A percentile compares a stretch with the other conserved stretches of the same genome.
Conservation (phyloP, 2,888 invertebrate species). For the Girardia tigrina region DNA sequence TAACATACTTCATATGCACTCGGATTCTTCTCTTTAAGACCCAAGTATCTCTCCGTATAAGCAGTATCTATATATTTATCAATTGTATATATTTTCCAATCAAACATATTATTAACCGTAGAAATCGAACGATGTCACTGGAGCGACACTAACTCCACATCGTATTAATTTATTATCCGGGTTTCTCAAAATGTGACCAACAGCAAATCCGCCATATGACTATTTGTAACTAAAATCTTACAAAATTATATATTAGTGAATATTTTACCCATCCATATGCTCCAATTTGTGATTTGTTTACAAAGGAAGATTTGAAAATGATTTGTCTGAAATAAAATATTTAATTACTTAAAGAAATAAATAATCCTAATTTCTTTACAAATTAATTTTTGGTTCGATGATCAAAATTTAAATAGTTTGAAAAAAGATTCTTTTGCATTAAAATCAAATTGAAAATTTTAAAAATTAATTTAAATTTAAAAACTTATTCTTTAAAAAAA, state of each 20-base stretch:
- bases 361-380: too few relatives aligned
- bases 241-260: not conserved
- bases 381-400: too few relatives aligned
- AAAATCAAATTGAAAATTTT: too few relatives aligned
- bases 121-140: conserved; percentile 36
- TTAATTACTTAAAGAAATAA: too few relatives aligned
- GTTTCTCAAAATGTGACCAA: conserved; percentile 32
- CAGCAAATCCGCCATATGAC: conserved; percentile 37
- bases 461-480: too few relatives aligned
- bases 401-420: too few relatives aligned
- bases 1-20: not conserved
- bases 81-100: not conserved
- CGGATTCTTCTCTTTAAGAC: not conserved
- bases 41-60: not conserved
- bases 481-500: too few relatives aligned
- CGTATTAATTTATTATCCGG: conserved; percentile 29
- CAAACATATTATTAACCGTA: conserved; percentile 35
- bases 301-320: not conserved
- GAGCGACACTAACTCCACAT: conserved; percentile 37
- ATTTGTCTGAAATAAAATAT: not conserved
- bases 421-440: too few relatives aligned
- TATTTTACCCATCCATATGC: not conserved
- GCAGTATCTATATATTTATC: not conserved
- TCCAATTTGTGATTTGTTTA: not conserved
- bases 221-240: not conserved